These are phyloP conservation scores for Bedellia somnulentella DNA, from an alignment of 2,888 invertebrate species.

Conservation along the genomic window DNA sequence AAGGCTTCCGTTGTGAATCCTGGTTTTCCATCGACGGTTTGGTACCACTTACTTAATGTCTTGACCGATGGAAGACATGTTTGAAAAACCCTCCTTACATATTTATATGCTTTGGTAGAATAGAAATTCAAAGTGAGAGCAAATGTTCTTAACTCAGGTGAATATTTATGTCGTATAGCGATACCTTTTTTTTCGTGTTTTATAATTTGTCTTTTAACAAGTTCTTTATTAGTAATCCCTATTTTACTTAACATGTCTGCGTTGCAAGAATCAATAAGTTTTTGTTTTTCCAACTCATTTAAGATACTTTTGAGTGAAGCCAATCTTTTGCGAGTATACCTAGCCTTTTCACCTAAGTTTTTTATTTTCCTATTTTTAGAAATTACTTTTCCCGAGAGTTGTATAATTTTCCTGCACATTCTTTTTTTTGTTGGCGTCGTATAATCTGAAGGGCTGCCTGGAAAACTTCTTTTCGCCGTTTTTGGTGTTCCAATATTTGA, in stretches of 20 bases:
- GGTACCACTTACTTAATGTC: conserved; percentile 20
- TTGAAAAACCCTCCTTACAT: conserved; percentile 18
- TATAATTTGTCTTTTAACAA: neutral
- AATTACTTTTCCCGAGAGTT: neutral
- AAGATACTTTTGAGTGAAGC: too few species aligned
- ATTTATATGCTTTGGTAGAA: conserved; percentile 19
- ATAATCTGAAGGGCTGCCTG: too few species aligned
- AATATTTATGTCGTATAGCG: conserved; percentile 8
- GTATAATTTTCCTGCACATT: neutral
- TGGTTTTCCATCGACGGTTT: conserved; percentile 16
- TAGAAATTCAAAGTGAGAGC: too few species aligned
- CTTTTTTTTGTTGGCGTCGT: too few species aligned
- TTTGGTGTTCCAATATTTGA: neutral
- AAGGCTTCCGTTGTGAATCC: conserved; percentile 17
- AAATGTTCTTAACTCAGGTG: conserved; percentile 14
- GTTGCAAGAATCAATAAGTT: too few species aligned
- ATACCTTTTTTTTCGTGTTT: neutral
- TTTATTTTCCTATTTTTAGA: neutral
- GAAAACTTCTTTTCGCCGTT: too few species aligned
- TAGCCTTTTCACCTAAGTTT: neutral
- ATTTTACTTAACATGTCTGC: too few species aligned
- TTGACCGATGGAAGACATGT: conserved; percentile 16
- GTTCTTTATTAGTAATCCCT: neutral
- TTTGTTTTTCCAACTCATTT: too few species aligned
- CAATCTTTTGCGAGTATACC: too few species aligned